Evolutionary conservation across 1,140 invertebrate genomes (phyloP).

Genomic region (Sarcophaga bullata): DNA sequence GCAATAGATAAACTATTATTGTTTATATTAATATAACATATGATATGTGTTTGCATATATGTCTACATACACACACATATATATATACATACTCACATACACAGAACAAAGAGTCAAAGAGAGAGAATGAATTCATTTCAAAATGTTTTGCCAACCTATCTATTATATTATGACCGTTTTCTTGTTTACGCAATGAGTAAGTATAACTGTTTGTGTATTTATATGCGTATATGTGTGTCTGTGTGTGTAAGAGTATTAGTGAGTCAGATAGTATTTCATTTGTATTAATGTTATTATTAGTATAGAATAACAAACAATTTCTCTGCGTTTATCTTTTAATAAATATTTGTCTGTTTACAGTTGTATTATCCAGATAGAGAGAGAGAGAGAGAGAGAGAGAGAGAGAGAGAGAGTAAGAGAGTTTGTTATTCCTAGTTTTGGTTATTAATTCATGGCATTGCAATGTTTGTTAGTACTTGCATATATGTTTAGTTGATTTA

Average conservation of each 20-base stretch:
- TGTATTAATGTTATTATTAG: too few species aligned
- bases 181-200: neutral
- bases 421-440: too few species aligned
- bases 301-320: too few species aligned
- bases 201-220: neutral
- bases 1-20: constrained; percentile 12
- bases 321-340: too few species aligned
- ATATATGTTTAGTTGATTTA: too few species aligned
- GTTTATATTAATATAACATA: constrained; percentile 2
- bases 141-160: neutral
- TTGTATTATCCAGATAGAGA: too few species aligned
- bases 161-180: neutral
- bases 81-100: neutral
- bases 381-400: too few species aligned
- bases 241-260: neutral
- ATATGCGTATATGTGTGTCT: neutral
- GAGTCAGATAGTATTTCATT: neutral
- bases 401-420: too few species aligned
- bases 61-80: neutral
- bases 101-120: neutral
- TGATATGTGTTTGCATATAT: neutral
- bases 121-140: neutral
- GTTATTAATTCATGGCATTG: too few species aligned
- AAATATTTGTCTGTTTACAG: too few species aligned
- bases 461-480: too few species aligned